Base-by-base conservation (phyloP, 1,140 invertebrate species). In the Saccostrea cuccullata region DNA sequence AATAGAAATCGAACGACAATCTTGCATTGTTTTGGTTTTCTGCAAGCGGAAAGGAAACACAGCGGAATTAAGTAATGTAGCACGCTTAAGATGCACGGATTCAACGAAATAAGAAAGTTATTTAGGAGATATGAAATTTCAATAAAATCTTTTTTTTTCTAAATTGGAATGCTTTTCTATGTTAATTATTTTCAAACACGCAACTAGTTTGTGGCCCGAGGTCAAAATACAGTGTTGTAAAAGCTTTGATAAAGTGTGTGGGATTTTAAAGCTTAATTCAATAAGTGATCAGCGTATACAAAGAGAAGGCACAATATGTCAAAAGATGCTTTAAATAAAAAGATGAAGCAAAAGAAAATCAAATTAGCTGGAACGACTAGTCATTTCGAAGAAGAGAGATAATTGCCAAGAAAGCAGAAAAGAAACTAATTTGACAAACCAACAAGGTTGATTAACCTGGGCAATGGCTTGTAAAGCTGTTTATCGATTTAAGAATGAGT, bases 361-460 rank as follows among this genome's bases (percentile, higher is more conserved):
- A 26, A 77, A 77, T 77, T 15, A 36, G 11, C 13, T 77, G 30
- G 26, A 77, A 77, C 26, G 15, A 77, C 30, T 77, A 36, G 70
- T 15, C 70, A 77, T 77, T 77, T 77, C 30, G 70, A 30, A 77
- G 26, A 77, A 77, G 26, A 77, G 36, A 30, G 26, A 77, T 77
- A 77, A 77, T 77, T 77, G 70, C 30, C 70, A 6, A 77, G 30
- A 77, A 77, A 36, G 70, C 70, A 77, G 70, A 77, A 77, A 77
- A 36, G 70, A 77, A 77, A 77, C 70, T 77, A 77, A 77, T 77
- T 77, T 77, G 70, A 77, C 70, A 77, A 77, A 77, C 70, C 70
- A 30, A 77, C 70, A 77, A 77, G 70, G 70, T 77, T 77, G 70
- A 77, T 77, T 77, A 77, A 77, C 70, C 70, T 26, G 26, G 15